These are phyloP conservation scores for Chloebia gouldiae DNA, from an alignment of 2,113 vertebrate species.

Conservation along the genomic window DNA sequence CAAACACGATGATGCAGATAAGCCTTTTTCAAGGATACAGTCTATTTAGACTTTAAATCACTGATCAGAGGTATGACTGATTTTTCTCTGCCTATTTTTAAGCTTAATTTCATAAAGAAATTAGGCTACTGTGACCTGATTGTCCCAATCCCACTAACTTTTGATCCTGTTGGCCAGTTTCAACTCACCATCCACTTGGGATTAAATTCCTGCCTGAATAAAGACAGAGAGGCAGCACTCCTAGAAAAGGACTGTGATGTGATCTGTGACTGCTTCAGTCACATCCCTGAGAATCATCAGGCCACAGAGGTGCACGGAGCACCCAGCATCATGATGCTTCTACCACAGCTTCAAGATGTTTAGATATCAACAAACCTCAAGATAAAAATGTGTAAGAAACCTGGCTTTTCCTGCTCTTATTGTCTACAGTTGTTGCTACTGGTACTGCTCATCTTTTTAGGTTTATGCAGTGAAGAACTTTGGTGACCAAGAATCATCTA, in stretches of 20 bases:
- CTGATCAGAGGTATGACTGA: background rate
- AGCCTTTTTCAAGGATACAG: background rate
- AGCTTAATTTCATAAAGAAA: background rate
- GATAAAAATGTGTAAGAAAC: background rate
- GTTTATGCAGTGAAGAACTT: background rate
- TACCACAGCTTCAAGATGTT: background rate
- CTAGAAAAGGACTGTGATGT: background rate
- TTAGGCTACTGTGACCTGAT: background rate
- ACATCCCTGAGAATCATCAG: background rate
- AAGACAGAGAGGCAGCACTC: background rate
- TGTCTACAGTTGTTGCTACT: background rate
- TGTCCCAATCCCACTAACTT: background rate
- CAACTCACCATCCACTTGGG: background rate
- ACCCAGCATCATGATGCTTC: rapidly evolving
- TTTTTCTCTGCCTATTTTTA: background rate
- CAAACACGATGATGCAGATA: background rate
- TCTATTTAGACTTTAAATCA: background rate
- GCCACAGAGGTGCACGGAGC: background rate
- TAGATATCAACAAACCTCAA: background rate
- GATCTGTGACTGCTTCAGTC: background rate
- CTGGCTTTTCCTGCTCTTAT: background rate
- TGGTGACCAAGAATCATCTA: rapidly evolving
- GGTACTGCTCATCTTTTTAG: background rate
- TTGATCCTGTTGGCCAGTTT: background rate
- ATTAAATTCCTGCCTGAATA: background rate